phyloP scores from a whole-genome alignment of 2,113 vertebrate species.

The Lepus timidus region DNA sequence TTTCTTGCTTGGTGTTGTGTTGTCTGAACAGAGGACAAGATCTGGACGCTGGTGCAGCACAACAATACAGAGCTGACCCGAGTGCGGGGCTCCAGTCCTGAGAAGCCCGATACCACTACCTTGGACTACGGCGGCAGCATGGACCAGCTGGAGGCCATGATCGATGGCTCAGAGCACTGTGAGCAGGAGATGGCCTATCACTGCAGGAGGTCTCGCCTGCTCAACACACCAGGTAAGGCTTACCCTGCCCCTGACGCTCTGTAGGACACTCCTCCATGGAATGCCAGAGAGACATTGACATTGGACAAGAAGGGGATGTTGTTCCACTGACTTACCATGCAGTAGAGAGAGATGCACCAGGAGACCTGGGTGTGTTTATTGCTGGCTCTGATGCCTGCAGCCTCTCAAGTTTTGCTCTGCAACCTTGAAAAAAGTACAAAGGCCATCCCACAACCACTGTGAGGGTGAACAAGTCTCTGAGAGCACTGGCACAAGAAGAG shows the following conservation, averaged over 20 bases:
- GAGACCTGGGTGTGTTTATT: background rate
- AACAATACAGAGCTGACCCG: constrained; percentile 91
- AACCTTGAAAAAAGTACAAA: background rate
- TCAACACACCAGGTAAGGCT: constrained; percentile 94
- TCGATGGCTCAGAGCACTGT: constrained; percentile 92
- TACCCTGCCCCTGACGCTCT: background rate
- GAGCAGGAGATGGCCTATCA: constrained; percentile 96
- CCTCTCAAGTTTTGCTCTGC: background rate
- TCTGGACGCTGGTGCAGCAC: constrained; percentile 94
- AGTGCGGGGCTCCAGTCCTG: constrained; percentile 87
- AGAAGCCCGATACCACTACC: constrained; percentile 90
- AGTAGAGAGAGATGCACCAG: background rate
- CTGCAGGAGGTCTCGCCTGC: constrained; percentile 95
- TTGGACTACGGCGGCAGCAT: constrained; percentile 92
- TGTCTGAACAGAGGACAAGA: constrained; percentile 92
- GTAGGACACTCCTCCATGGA: background rate
- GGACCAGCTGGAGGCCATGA: constrained; percentile 93
- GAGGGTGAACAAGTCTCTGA: background rate
- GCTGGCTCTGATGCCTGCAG: too few relatives aligned
- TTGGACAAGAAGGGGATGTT: fast-evolving
- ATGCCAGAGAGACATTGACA: too few relatives aligned
- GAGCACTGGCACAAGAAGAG: background rate
- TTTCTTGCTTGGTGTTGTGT: background rate
- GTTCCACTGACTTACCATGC: fast-evolving
- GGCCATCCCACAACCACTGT: background rate